Evolutionary conservation across 1,140 invertebrate species (phyloP).

Genomic region (Triops cancriformis): DNA sequence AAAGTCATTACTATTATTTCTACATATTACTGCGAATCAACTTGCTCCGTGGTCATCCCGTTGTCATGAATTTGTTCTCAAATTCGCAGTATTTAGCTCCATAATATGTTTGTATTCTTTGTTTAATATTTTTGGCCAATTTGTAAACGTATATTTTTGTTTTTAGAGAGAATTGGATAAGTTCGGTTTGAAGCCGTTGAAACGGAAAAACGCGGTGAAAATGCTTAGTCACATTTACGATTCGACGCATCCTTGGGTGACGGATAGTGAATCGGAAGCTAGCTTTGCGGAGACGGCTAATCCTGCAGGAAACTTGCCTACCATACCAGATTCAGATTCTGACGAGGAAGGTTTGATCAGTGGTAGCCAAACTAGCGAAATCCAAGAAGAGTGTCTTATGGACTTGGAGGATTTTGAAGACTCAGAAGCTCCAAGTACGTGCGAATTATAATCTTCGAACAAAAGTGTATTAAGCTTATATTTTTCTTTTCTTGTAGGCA

Average conservation of each 20-base stretch:
- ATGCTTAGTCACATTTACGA: slow-evolving; percentile 44
- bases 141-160: not conserved
- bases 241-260: slow-evolving; percentile 39
- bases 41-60: too few species aligned
- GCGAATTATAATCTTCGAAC: too few species aligned
- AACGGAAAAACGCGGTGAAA: slow-evolving; percentile 39
- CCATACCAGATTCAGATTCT: not conserved
- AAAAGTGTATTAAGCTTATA: too few species aligned
- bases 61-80: too few species aligned
- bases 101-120: slow-evolving; percentile 11
- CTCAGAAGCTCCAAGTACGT: not conserved
- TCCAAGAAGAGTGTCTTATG: not conserved
- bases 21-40: too few species aligned
- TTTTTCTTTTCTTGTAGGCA: not conserved
- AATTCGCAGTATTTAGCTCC: slow-evolving; percentile 30
- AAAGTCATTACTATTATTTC: too few species aligned
- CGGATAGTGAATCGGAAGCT: slow-evolving; percentile 30
- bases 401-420: not conserved
- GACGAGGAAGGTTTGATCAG: not conserved
- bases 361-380: not conserved
- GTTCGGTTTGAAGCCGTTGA: slow-evolving; percentile 42
- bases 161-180: slow-evolving; percentile 41
- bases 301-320: not conserved
- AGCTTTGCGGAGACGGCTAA: slow-evolving; percentile 23
- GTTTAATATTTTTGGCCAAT: not conserved